phyloP scores from a whole-genome alignment of 2,888 invertebrate genomes.

The Drosophila parthenogenetica region DNA sequence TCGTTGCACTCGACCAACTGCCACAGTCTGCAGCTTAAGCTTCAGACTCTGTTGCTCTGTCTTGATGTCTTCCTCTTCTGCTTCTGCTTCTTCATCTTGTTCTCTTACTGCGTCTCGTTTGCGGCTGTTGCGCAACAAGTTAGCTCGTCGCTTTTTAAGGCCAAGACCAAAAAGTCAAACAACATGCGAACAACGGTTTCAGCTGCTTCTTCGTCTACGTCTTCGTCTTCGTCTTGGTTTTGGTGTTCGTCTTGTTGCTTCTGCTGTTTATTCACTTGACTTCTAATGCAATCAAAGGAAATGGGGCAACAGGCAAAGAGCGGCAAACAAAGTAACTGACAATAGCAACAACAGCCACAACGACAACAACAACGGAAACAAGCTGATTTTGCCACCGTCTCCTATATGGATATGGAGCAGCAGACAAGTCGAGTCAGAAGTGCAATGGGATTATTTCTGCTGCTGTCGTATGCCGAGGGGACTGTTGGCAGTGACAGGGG shows the following conservation, averaged over 20 bases:
- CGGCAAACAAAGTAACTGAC: conserved; percentile 32
- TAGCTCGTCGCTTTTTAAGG: conserved; percentile 62
- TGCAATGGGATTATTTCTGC: conserved; percentile 61
- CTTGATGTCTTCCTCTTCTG: conserved; percentile 19
- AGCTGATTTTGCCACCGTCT: conserved; percentile 31
- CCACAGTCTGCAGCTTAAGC: conserved; percentile 40
- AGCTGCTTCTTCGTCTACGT: conserved; percentile 27
- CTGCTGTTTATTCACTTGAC: conserved; percentile 67
- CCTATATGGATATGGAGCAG: conserved; percentile 47
- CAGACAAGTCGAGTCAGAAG: conserved; percentile 62
- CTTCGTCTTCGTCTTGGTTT: conserved; percentile 9
- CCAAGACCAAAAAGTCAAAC: conserved; percentile 72
- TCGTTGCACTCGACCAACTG: conserved; percentile 59
- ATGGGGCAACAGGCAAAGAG: conserved; percentile 53
- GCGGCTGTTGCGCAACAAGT: conserved; percentile 70
- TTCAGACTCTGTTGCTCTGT: not conserved
- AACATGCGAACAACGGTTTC: conserved; percentile 63
- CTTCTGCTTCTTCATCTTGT: conserved; percentile 31
- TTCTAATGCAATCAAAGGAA: conserved; percentile 70
- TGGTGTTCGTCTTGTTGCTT: conserved; percentile 25
- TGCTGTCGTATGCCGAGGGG: not conserved
- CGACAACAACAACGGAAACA: conserved; percentile 54
- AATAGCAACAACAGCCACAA: conserved; percentile 23
- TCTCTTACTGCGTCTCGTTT: conserved; percentile 33
- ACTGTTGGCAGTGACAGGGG: not conserved